Evolutionary conservation across 2,113 vertebrate genomes (phyloP), one percentile per base, ranked within the genome.

Genomic region (Alces alces): DNA sequence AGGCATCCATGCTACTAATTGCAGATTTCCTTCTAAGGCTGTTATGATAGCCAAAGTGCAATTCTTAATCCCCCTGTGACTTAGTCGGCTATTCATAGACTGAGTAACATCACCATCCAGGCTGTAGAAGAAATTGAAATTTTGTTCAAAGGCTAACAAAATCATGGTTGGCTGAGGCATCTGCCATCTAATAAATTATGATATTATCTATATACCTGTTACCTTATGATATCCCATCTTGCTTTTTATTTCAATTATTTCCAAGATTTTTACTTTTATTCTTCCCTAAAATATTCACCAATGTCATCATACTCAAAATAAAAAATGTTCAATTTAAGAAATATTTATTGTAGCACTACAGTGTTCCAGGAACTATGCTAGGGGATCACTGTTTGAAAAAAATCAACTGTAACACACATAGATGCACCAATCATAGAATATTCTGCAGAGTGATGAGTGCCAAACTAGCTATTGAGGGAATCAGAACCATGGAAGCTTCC

Each of bases 1-100:
- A 97, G 55, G 83, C 96, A 97, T 83, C 93, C 89, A 93, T 76
- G 82, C 95, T 97, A 76, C 96, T 97, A 97, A 98, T 98, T 98
- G 78, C 78, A 94, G 86, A 96, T 94, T 98, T 97, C 47, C 54
- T 96, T 95, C 82, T 61, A 78, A 97, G 78, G 86, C 58, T 97
- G 93, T 94, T 79, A 57, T 66, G 61, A 96, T 52, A 95, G 61
- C 50, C 70, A 84, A 52, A 83, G 60, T 91, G 85, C 36, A 97
- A 73, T 91, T 96, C 83, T 73, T 66, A 94, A 61, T 86, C 50
- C 55, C 54, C 52, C 43, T 86, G 86, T 79, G 83, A 95, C 45
- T 94, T 86, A 89, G 30, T 66, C 39, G 70, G 83, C 28, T 89
- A 94, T 92, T 96, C 92, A 93, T 16, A 94, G 43, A n/a, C 88